Conservation (phyloP, 2,113 vertebrate genomes). For the Periophthalmus modestus region DNA sequence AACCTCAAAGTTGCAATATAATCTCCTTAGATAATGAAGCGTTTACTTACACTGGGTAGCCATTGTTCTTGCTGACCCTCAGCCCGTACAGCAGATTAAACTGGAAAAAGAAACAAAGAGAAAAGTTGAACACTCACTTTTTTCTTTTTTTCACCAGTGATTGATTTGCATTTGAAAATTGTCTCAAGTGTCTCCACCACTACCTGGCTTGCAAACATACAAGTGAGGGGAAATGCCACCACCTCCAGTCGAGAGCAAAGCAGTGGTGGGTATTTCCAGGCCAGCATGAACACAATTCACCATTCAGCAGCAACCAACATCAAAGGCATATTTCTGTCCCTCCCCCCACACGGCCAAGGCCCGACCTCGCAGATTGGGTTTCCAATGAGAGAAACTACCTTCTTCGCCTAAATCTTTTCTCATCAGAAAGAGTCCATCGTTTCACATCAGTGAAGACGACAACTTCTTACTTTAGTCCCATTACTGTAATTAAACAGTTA, state of each 20-base stretch:
- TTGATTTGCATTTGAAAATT: conserved; percentile 12
- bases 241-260: conserved; percentile 62
- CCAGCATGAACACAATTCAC: conserved; percentile 74
- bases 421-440: neutral
- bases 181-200: conserved; percentile 19
- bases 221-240: conserved; percentile 64
- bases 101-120: conserved; percentile 48
- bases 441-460: neutral
- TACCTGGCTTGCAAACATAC: conserved; percentile 52
- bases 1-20: neutral
- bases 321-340: conserved; percentile 75
- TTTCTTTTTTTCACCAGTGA: neutral
- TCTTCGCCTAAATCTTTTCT: conserved; percentile 62
- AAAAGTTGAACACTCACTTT: neutral
- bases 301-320: conserved; percentile 72
- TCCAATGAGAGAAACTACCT: conserved; percentile 68
- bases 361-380: conserved; percentile 74
- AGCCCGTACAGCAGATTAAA: conserved; percentile 78
- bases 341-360: conserved; percentile 71
- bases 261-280: conserved; percentile 77
- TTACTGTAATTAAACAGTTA: neutral
- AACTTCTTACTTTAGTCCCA: neutral
- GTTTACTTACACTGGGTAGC: conserved; percentile 91
- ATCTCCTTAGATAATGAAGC: neutral
- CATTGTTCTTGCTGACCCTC: conserved; percentile 85